These are phyloP conservation scores for Cephonodes hylas DNA, from an alignment of 2,888 invertebrate species.

Conservation along the genomic window DNA sequence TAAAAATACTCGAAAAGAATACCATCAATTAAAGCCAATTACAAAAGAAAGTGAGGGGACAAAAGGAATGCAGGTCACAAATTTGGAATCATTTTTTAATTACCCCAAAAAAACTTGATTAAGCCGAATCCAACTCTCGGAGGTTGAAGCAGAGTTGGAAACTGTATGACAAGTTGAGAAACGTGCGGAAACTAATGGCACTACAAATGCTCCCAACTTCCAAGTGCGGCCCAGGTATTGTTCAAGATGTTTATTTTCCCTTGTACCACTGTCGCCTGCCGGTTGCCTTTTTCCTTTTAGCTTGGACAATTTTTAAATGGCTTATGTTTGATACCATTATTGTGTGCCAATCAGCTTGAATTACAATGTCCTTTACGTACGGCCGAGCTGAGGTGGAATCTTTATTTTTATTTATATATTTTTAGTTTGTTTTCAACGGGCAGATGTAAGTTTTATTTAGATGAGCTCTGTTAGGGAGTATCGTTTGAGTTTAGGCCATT, in stretches of 20 bases:
- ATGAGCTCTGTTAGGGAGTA: slow-evolving; percentile 11
- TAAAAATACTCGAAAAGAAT: slow-evolving; percentile 6
- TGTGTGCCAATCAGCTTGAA: slow-evolving; percentile 81
- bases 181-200: slow-evolving; percentile 67
- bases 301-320: slow-evolving; percentile 79
- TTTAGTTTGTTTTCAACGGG: slow-evolving; percentile 67
- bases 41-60: slow-evolving; percentile 50
- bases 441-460: slow-evolving; percentile 62
- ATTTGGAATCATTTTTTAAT: slow-evolving; percentile 58
- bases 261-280: slow-evolving; percentile 57
- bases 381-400: slow-evolving; percentile 71
- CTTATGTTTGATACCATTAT: slow-evolving; percentile 80
- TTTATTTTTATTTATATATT: slow-evolving; percentile 69
- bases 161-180: slow-evolving; percentile 24
- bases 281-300: slow-evolving; percentile 70
- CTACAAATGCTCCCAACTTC: slow-evolving; percentile 74
- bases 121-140: slow-evolving; percentile 24
- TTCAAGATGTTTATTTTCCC: slow-evolving; percentile 71
- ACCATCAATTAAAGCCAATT: slow-evolving; percentile 41
- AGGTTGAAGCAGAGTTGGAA: slow-evolving; percentile 26
- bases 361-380: slow-evolving; percentile 78
- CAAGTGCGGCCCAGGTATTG: slow-evolving; percentile 71
- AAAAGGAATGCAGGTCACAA: slow-evolving; percentile 55
- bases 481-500: slow-evolving; percentile 5
- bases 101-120: slow-evolving; percentile 28